Evolutionary conservation across 2,113 vertebrate species (phyloP), one percentile per base, ranked within the genome.

Genomic region (Chrysochloris asiatica): DNA sequence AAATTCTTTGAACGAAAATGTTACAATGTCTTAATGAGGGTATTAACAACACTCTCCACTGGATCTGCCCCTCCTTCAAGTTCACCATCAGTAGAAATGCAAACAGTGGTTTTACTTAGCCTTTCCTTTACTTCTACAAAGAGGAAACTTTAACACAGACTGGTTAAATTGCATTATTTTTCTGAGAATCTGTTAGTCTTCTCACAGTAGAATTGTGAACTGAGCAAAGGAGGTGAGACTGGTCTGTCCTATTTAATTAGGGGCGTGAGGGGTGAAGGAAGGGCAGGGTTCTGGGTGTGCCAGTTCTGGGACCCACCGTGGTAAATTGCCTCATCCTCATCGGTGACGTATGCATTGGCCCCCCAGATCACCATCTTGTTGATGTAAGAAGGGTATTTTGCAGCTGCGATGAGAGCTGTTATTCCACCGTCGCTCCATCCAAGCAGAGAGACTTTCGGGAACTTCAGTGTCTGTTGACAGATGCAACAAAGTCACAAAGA

Each of bases 351-450:
- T 78, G 97, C 96, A 2, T 98, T 99, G 91, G 98, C 95, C 79
- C 99, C 99, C 99, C 99, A 99, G 28, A 99, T 95, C 22, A 99
- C 98, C 97, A 99, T 36, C 95, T 98, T 99, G 82, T 92, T 90
- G 97, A 99, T 96, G 81, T 98, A 94, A 2, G 96, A 77, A 0
- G 98, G 98, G 56, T 98, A 98, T 79, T 87, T 98, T 0, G 98
- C 98, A 0, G 99, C 99, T 7, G 98, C 98, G 8, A 99, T 98
- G 79, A 99, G 97, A 1, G 99, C 98, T 0, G 98, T 98, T 83
- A 99, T 99, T 47, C 99, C 99, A 30, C 99, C 99, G 16, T 99
- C 99, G 17, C 99, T 99, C 99, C 99, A 99, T 0, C 99, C 99
- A 95, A 99, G 95, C 95, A 99, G 89, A 59, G 99, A 99, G 89